Conservation (phyloP, 2,113 vertebrate genomes). For the Macrotus californicus region DNA sequence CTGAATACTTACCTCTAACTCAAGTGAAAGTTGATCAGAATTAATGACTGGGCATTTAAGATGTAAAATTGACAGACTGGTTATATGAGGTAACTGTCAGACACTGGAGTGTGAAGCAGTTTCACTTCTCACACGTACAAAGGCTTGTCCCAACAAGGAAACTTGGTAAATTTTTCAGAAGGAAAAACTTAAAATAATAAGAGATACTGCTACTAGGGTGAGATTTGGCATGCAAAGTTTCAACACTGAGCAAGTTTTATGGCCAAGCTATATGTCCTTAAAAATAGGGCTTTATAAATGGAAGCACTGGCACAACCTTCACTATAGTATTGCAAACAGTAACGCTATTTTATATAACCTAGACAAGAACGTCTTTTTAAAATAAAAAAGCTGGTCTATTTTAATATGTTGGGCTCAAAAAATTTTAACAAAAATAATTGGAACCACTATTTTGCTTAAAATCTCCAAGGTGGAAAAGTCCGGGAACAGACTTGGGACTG, state of each 20-base stretch:
- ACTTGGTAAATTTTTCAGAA: slow-evolving; percentile 67
- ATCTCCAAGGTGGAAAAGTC: slow-evolving; percentile 70
- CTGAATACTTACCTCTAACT: slow-evolving; percentile 74
- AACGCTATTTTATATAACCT: slow-evolving; percentile 78
- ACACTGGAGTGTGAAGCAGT: slow-evolving; percentile 53
- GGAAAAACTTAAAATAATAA: slow-evolving; percentile 72
- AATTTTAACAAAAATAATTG: slow-evolving; percentile 69
- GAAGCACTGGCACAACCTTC: slow-evolving; percentile 88
- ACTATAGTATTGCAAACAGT: slow-evolving; percentile 87
- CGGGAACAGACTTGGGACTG: slow-evolving; percentile 62
- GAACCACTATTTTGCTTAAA: slow-evolving; percentile 66
- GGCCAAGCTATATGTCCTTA: slow-evolving; percentile 83
- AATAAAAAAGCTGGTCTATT: slow-evolving; percentile 66
- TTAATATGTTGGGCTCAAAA: slow-evolving; percentile 69
- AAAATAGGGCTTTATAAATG: slow-evolving; percentile 84
- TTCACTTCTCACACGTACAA: slow-evolving; percentile 64
- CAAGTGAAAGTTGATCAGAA: slow-evolving; percentile 70
- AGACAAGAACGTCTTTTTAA: slow-evolving; percentile 65
- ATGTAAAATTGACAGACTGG: slow-evolving; percentile 11
- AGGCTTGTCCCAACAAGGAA: slow-evolving; percentile 62
- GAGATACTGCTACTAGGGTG: slow-evolving; percentile 70
- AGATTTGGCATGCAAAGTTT: slow-evolving; percentile 81
- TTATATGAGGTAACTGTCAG: slow-evolving; percentile 47
- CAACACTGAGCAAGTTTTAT: slow-evolving; percentile 81
- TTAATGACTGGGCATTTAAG: slow-evolving; percentile 57